Conservation (phyloP, 2,113 vertebrate genomes). For the Perca schrenkii region DNA sequence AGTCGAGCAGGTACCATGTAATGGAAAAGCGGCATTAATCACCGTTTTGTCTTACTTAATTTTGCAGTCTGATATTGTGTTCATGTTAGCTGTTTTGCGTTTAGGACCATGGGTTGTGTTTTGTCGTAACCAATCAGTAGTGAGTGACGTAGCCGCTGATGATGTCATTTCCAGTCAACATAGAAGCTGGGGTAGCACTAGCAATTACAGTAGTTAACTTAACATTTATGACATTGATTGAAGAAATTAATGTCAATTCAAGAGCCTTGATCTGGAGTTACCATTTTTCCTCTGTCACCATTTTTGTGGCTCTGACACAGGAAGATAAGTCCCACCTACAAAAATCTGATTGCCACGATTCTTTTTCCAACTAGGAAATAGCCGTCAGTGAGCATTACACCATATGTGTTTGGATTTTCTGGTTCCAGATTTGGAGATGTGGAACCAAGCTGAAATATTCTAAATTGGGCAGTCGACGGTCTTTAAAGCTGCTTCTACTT, state of each 20-base stretch:
- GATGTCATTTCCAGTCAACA: background rate
- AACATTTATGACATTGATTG: no score
- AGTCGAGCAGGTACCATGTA: no score
- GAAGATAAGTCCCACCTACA: background rate
- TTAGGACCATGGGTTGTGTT: background rate
- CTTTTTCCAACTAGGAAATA: background rate
- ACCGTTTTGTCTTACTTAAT: background rate
- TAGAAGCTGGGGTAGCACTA: no score
- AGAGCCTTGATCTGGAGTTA: no score
- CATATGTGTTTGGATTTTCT: background rate
- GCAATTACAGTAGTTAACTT: no score
- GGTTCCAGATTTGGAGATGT: background rate
- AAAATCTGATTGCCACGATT: background rate
- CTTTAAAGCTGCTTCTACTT: background rate
- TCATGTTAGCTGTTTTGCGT: background rate
- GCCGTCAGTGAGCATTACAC: background rate
- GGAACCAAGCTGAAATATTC: background rate
- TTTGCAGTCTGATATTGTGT: background rate
- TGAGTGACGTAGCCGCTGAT: background rate
- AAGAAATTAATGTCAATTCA: no score
- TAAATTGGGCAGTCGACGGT: background rate
- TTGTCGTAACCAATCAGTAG: background rate
- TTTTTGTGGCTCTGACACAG: background rate
- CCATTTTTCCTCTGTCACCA: no score
- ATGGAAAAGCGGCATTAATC: no score